Evolutionary conservation across 2,797 vertebrate genomes (phyloP), one percentile per base, ranked within the genome.

Genomic region (Pagetopsis macropterus): DNA sequence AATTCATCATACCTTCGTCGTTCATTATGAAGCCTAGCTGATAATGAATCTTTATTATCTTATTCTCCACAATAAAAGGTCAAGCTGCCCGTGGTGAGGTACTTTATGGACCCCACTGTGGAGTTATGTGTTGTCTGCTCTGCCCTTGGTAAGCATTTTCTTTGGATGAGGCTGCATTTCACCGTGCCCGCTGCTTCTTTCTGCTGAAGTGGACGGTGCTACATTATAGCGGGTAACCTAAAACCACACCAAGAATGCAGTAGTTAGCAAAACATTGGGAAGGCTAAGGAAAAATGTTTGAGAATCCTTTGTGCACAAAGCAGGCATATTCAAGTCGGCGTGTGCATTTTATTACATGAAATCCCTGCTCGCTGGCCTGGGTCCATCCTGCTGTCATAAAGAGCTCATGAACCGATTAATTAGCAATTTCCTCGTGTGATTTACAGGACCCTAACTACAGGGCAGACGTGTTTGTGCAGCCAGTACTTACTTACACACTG

Each of bases 201-300:
- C 79, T 88, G 87, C 90, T 91, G 87, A 93, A 92, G 86, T 81
- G 52, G 85, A 90, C 75, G 76, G 70, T 77, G 77, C 81, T 83
- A 85, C 75, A 82, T 89, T 92, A 88, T 85, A 67, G 65, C 11
- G 4, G 67, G 93, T 92, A 94, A 94, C 91, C 80, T 83, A 84
- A 95, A 91, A 88, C 92, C 55, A 77, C 89, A 70, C 69, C 69
- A 46, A 84, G 83, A 86, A 84, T 92, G 91, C 91, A 86, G 84
- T 65, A 70, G 85, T 81, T 85, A 71, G 91, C 87, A 88, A 84
- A 91, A 90, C 55, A 78, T 80, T 46, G 48, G 65, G 72, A 81
- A 65, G 21, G 78, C 82, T 78, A 68, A 68, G 82, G 76, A 80
- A 79, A 58, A 76, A 66, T 65, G 51, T 75, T 70, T 62, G 78